Evolutionary conservation across 2,113 vertebrate species (phyloP).

Genomic region (Illadopsis cleaveri): DNA sequence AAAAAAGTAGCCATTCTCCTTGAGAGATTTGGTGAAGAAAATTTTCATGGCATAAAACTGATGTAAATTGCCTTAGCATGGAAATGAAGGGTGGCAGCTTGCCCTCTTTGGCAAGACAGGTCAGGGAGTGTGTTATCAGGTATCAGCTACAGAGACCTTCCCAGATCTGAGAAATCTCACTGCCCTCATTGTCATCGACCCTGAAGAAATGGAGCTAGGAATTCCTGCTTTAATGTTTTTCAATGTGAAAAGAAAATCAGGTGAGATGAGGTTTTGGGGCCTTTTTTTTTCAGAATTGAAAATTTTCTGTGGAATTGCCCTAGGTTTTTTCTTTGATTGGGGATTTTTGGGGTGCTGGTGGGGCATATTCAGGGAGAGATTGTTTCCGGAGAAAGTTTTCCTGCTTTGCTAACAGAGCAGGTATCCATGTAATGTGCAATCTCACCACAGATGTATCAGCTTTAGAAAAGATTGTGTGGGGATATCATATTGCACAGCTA

Average conservation of each 20-base stretch:
- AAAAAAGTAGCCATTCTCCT: neutral
- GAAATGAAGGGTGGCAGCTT: neutral
- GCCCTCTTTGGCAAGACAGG: neutral
- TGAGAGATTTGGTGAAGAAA: neutral
- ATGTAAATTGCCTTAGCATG: neutral
- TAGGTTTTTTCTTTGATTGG: neutral
- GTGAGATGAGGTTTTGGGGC: neutral
- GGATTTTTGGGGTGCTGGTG: accelerated
- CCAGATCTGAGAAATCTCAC: neutral
- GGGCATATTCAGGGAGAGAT: neutral
- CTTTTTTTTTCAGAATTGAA: neutral
- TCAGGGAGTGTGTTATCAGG: neutral
- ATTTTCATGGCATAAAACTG: neutral
- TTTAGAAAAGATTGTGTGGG: conserved; percentile 39
- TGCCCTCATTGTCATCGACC: too few relatives aligned
- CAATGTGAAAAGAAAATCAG: neutral
- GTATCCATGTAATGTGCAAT: neutral
- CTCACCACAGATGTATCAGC: conserved; percentile 21
- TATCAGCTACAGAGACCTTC: neutral
- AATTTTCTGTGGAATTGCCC: neutral
- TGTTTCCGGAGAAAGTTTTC: neutral
- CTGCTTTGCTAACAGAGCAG: neutral
- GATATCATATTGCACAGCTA: conserved; percentile 36
- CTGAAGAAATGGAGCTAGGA: neutral
- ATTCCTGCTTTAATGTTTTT: neutral